These are phyloP conservation scores for Corythucha ciliata DNA, from an alignment of 2,888 invertebrate genomes.

Conservation along the genomic window DNA sequence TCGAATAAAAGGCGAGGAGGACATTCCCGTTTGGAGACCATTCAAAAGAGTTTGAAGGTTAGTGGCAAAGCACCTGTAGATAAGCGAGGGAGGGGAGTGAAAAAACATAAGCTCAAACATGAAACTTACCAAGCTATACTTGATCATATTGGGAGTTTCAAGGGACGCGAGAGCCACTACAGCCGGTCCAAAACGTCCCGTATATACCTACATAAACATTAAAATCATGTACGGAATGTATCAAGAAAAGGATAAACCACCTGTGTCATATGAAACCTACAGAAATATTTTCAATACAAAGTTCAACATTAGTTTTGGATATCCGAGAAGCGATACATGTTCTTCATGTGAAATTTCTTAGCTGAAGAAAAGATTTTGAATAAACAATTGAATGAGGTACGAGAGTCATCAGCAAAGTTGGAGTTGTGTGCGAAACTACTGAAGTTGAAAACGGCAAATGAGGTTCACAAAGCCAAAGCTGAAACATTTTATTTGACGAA, in stretches of 20 bases:
- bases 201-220: slow-evolving; percentile 10
- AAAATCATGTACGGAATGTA: slow-evolving; percentile 10
- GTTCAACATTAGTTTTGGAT: slow-evolving; percentile 17
- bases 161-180: slow-evolving; percentile 8
- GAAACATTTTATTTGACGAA: slow-evolving; percentile 19
- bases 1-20: no score
- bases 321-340: slow-evolving; percentile 18
- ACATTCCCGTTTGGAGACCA: neutral
- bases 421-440: neutral
- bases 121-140: neutral
- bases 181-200: neutral
- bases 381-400: no score
- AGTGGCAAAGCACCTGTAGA: neutral
- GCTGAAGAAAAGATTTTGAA: neutral
- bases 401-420: neutral
- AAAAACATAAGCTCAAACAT: slow-evolving; percentile 2
- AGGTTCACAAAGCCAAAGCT: slow-evolving; percentile 14
- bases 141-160: slow-evolving; percentile 2
- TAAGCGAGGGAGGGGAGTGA: neutral
- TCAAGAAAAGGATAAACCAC: neutral
- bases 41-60: slow-evolving; percentile 3
- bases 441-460: neutral
- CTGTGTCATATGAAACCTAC: slow-evolving; percentile 17
- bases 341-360: slow-evolving; percentile 16
- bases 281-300: slow-evolving; percentile 11